These are phyloP conservation scores for Knipowitschia caucasica DNA, from an alignment of 2,797 vertebrate species.

Conservation along the genomic window DNA sequence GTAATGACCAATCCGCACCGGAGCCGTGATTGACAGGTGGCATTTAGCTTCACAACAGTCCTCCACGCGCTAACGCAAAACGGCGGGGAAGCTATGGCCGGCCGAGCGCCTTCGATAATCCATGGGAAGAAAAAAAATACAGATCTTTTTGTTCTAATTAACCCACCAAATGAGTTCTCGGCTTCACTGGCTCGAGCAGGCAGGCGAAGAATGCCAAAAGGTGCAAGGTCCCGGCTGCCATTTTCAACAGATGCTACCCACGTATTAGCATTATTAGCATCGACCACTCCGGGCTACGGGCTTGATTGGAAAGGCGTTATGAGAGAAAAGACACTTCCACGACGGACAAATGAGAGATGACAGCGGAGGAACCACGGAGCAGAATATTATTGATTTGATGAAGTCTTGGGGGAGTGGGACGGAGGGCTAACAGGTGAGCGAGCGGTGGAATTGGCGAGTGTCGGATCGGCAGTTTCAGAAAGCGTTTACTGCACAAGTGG, in stretches of 20 bases:
- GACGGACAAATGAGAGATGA: constrained; percentile 10
- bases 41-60: constrained; percentile 61
- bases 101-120: constrained; percentile 66
- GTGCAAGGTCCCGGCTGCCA: constrained; percentile 65
- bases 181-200: constrained; percentile 67
- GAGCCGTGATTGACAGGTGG: constrained; percentile 71
- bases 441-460: neutral
- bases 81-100: constrained; percentile 36
- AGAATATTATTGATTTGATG: neutral
- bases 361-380: constrained; percentile 4
- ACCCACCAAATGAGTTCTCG: constrained; percentile 74
- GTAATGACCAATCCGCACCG: constrained; percentile 44
- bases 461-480: neutral
- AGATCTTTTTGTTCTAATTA: constrained; percentile 80
- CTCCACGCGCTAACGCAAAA: constrained; percentile 36
- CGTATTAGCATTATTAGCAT: constrained; percentile 45
- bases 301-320: constrained; percentile 21
- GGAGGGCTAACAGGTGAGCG: neutral
- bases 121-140: constrained; percentile 64
- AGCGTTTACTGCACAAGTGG: neutral
- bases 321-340: constrained; percentile 1
- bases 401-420: neutral
- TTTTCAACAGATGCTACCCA: constrained; percentile 54
- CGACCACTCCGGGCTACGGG: constrained; percentile 17
- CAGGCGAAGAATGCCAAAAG: constrained; percentile 74